Base-by-base conservation (phyloP, 2,888 invertebrate species). In the Nomada fucata region DNA sequence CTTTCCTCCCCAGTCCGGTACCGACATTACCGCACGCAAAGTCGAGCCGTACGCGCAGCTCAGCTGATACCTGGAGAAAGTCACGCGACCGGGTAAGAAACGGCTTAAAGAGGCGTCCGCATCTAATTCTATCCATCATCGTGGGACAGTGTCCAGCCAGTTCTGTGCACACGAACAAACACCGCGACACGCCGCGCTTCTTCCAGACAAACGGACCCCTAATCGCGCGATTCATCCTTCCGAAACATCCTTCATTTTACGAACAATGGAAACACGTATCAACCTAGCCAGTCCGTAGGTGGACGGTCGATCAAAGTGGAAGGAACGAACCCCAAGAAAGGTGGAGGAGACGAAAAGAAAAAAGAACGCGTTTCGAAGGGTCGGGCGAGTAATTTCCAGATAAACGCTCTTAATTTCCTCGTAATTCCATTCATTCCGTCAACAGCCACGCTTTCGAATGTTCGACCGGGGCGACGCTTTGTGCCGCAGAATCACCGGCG, bases 401-500 rank as follows among this genome's bases (percentile, higher is more conserved):
- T 65, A 72, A 44, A 59, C 44, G 1, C 26, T 23, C 15, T 76
- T 42, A 72, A 76, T 72, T 76, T 74, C 57, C 67, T 42, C 57
- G 53, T 75, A 75, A 71, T 82, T 75, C 67, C 69, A 81, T 74
- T 79, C 44, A 60, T 74, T 61, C 73, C 50, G 42, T 52, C 50
- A 29, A 50, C 82, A 18, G 36, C 15, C 15, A 5, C 42, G 59
- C n/a, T 55, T 67, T 50, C 55, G 20, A 61, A 47, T 64, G 20
- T 59, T 47, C 67, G 61, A 50, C 29, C 20, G 20, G 13, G 20
- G 13, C n/a, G 15, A 20, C 52, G 64, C 65, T 78, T 63, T 74
- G 86, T 79, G 74, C 63, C 77, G 69, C 60, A 68, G 69, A 69
- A 57, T 79, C 71, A 68, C 10, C 69, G 76, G 61, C 79, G 72